Evolutionary conservation across 2,113 vertebrate species (phyloP), one percentile per base, ranked within the genome.

Genomic region (Paedocypris sp.): DNA sequence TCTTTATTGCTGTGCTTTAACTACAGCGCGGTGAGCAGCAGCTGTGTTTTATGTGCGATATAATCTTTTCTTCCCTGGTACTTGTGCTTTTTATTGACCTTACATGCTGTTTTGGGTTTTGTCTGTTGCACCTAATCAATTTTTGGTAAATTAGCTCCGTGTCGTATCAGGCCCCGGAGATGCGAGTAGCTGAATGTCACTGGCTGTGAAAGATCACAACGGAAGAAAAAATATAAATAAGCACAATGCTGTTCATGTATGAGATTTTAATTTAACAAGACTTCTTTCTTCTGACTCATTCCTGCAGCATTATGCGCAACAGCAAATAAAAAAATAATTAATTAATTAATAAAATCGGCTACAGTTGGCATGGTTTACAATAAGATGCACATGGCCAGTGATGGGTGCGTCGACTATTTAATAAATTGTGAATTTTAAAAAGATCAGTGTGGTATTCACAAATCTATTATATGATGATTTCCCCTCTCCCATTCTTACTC

Each of bases 31-130:
- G 2, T 41, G 35, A 28, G n/a, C 2, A 18, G 28, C 52, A 41
- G 10, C 35, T 49, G 25, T 49, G 46, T 26, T 38, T 25, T 41
- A 41, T 56, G 6, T 10, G 11, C 23, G 26, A 7, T 54, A 41
- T 25, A 19, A 12, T 13, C 7, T 7, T 8, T 26, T 11, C 26
- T 54, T 41, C n/a, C 2, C 0, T 18, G 33, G 15, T 54, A 53
- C 33, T 18, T 28, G 23, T 33, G 5, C 15, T 54, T 41, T n/a
- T n/a, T 54, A 28, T 54, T 54, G 51, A 54, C 23, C 35, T 18
- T 54, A 16, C 22, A 41, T 28, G 52, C 15, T 19, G 52, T 36
- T 16, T n/a, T 53, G 15, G 23, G 52, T 56, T 56, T 56, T 56
- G 35, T 56, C 29, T 56, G 35, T 28, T 7, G 41, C 23, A 18